Conservation (phyloP, 2,888 invertebrate species). For the Drosophila atripex region DNA sequence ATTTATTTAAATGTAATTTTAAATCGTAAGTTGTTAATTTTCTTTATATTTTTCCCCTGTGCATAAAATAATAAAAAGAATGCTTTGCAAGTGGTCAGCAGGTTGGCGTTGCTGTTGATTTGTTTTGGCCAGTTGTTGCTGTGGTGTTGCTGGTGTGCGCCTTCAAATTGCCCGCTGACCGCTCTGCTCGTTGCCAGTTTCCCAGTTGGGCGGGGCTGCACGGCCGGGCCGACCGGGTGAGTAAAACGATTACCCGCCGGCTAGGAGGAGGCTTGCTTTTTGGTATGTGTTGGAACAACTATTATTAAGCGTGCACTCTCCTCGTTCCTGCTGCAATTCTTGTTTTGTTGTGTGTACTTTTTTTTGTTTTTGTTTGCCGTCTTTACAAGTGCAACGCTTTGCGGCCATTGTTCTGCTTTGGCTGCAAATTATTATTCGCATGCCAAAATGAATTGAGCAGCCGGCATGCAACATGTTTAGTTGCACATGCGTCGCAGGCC, state of each 20-base stretch:
- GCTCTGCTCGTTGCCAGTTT: constrained; percentile 32
- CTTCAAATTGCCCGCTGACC: constrained; percentile 41
- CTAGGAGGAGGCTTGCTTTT: constrained; percentile 63
- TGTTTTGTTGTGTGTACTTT: constrained; percentile 39
- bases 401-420: constrained; percentile 78
- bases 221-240: constrained; percentile 56
- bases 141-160: constrained; percentile 35
- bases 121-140: constrained; percentile 51
- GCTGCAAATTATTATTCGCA: constrained; percentile 76
- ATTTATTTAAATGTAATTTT: too few species aligned
- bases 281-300: constrained; percentile 78
- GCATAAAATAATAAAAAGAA: constrained; percentile 8
- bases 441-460: constrained; percentile 76
- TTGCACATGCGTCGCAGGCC: constrained; percentile 61
- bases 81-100: constrained; percentile 62
- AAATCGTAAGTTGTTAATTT: background rate
- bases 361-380: constrained; percentile 4
- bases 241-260: constrained; percentile 80
- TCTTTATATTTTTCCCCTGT: constrained; percentile 4
- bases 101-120: constrained; percentile 57
- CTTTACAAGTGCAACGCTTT: constrained; percentile 45
- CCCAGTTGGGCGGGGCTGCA: constrained; percentile 16
- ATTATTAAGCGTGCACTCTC: constrained; percentile 70
- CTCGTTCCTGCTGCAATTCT: constrained; percentile 11
- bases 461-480: constrained; percentile 74